Percentiles rank a stretch among this genome's conserved stretches.
These are phyloP conservation scores for Cancer borealis DNA, from an alignment of 2,888 invertebrate species.

Conservation along the genomic window DNA sequence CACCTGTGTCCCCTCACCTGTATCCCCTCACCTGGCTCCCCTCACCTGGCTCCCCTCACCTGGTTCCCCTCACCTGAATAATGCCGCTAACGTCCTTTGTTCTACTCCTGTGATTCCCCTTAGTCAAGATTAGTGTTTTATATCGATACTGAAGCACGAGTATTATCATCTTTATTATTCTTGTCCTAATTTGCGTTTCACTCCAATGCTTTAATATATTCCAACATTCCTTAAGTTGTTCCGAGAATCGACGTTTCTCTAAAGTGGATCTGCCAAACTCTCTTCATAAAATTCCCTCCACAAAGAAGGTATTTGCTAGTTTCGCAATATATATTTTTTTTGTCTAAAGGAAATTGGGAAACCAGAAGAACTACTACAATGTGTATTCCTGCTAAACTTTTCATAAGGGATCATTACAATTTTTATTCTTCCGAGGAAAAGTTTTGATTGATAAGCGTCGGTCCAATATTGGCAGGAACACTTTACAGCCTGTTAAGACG, in stretches of 20 bases:
- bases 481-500: conserved; percentile 9
- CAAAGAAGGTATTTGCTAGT: not conserved
- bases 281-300: not conserved
- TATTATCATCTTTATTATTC: not conserved
- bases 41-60: not conserved
- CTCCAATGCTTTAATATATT: too few species aligned
- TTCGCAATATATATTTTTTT: not conserved
- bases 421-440: not conserved
- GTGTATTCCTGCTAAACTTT: not conserved
- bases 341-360: not conserved
- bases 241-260: not conserved
- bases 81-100: not conserved
- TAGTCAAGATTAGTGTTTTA: not conserved
- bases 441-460: conserved; percentile 1
- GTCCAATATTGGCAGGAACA: not conserved
- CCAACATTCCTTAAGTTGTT: not conserved
- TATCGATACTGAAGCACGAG: not conserved
- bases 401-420: conserved; percentile 20
- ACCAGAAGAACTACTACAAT: not conserved
- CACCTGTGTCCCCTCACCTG: not conserved
- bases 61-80: not conserved
- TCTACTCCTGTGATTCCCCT: not conserved
- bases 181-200: not conserved
- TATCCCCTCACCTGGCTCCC: not conserved
- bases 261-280: not conserved